Evolutionary conservation across 1,140 invertebrate genomes (phyloP).

Genomic region (Procambarus virginalis): DNA sequence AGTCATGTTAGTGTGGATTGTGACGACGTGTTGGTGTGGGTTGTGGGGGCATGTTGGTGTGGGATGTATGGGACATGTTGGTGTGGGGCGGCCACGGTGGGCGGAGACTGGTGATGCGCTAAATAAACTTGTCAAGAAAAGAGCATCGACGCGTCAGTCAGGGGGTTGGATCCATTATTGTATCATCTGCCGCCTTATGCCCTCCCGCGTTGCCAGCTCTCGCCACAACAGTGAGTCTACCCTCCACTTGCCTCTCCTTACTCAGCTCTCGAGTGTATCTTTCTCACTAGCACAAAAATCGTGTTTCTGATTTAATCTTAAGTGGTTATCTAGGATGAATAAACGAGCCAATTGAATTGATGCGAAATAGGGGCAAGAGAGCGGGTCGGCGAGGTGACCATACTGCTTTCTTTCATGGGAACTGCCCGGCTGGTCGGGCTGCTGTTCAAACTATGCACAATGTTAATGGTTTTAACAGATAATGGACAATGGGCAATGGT

Average conservation of each 20-base stretch:
- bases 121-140: slow-evolving; percentile 66
- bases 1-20: too few species aligned
- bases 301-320: neutral
- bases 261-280: neutral
- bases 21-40: too few species aligned
- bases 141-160: slow-evolving; percentile 65
- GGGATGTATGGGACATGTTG: neutral
- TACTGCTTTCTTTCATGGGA: slow-evolving; percentile 32
- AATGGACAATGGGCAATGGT: slow-evolving; percentile 68
- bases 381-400: neutral
- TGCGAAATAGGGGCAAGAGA: neutral
- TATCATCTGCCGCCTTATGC: slow-evolving; percentile 67
- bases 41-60: neutral
- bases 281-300: neutral
- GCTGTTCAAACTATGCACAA: slow-evolving; percentile 68
- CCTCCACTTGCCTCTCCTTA: neutral
- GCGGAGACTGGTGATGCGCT: slow-evolving; percentile 31
- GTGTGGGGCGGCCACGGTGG: neutral
- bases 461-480: slow-evolving; percentile 69
- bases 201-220: slow-evolving; percentile 26
- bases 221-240: neutral
- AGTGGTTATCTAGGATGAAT: neutral
- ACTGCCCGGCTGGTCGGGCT: slow-evolving; percentile 41
- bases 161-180: slow-evolving; percentile 59
- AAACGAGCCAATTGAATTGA: neutral